Conservation (phyloP, 2,888 invertebrate genomes). For the Allygus modestus region DNA sequence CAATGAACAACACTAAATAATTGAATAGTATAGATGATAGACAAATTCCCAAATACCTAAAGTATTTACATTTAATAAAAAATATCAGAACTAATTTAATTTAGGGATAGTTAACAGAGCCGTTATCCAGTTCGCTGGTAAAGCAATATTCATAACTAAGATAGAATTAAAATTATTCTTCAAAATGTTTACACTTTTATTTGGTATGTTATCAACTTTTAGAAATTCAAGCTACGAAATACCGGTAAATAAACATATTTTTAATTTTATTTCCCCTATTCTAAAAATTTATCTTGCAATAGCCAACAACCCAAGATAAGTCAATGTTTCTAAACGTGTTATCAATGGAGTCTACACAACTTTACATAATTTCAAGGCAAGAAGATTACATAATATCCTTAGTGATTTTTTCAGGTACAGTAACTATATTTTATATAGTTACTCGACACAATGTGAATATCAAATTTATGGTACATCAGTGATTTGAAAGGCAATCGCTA, state of each 20-base stretch:
- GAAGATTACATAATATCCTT: neutral
- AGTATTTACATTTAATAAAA: neutral
- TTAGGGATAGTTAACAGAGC: neutral
- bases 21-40: neutral
- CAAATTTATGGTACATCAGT: neutral
- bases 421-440: slow-evolving; percentile 33
- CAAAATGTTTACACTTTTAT: neutral
- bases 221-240: neutral
- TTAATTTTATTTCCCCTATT: neutral
- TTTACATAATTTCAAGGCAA: neutral
- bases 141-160: neutral
- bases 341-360: neutral
- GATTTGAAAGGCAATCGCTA: neutral
- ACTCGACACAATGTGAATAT: neutral
- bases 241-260: neutral
- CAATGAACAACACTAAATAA: neutral
- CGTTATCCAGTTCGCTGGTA: neutral
- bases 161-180: neutral
- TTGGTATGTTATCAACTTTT: neutral
- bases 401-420: neutral
- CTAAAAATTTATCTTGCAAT: neutral
- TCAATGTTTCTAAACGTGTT: neutral
- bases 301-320: too few relatives aligned
- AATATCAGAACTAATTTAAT: neutral
- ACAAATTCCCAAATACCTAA: neutral